A percentile compares a stretch with the other conserved stretches of the same genome.
Evolutionary conservation across 1,140 invertebrate genomes (phyloP).

Genomic region (Caenorhabditis latens): DNA sequence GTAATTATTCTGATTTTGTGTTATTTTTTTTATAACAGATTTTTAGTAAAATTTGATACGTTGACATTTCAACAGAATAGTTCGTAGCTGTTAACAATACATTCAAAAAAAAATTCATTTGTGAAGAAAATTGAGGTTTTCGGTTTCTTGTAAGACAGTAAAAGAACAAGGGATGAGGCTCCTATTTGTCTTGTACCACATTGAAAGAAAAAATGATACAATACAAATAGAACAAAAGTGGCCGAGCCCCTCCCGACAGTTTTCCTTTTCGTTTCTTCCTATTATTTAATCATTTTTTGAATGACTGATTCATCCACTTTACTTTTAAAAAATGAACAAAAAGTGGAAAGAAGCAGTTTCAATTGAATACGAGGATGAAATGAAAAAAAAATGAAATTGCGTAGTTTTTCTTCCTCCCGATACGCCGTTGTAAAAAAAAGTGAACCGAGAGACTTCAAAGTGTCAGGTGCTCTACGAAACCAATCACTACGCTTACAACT

Average conservation of each 20-base stretch:
- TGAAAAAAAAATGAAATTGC: not conserved
- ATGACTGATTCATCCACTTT: not conserved
- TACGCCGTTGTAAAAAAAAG: conserved; percentile 26
- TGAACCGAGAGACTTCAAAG: conserved; percentile 48
- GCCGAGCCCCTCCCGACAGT: not conserved
- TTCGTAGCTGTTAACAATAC: too few relatives aligned
- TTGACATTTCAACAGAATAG: too few relatives aligned
- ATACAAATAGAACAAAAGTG: conserved; percentile 39
- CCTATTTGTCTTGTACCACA: conserved; percentile 54
- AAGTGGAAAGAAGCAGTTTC: not conserved
- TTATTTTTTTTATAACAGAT: too few relatives aligned
- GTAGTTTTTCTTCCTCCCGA: not conserved
- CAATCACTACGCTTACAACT: conserved; percentile 39
- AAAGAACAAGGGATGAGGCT: conserved; percentile 41
- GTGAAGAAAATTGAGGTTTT: not conserved
- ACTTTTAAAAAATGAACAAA: not conserved
- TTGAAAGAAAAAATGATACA: conserved; percentile 50
- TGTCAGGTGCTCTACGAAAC: conserved; percentile 41
- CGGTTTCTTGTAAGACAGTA: conserved; percentile 15
- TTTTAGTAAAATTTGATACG: too few relatives aligned
- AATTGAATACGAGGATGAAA: not conserved
- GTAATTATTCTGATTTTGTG: too few relatives aligned
- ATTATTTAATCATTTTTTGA: conserved; percentile 12
- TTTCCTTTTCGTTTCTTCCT: not conserved
- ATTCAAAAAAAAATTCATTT: too few relatives aligned